phyloP scores from a whole-genome alignment of 1,140 invertebrate genomes.

The Meloidogyne exigua region DNA sequence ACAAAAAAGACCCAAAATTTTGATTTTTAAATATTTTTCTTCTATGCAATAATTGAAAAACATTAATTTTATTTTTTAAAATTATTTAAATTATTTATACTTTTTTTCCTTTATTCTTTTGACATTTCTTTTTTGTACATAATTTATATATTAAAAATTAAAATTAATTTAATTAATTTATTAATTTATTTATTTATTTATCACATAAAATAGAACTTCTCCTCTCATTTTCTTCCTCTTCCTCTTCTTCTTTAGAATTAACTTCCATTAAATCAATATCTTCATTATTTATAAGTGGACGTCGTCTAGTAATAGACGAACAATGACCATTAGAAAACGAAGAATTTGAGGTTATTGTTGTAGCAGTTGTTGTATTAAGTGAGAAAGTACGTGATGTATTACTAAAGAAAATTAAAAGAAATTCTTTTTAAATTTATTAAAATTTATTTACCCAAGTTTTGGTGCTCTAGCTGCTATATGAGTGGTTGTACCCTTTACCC shows the following conservation, averaged over 20 bases:
- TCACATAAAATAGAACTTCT: background rate
- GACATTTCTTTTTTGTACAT: background rate
- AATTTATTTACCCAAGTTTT: background rate
- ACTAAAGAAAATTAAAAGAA: background rate
- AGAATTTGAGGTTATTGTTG: background rate
- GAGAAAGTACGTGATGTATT: background rate
- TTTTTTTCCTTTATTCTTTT: background rate
- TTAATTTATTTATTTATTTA: background rate
- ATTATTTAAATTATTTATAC: background rate
- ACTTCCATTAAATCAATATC: background rate
- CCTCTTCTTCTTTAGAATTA: background rate
- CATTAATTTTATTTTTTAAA: background rate
- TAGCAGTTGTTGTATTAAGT: background rate
- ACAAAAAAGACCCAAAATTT: background rate
- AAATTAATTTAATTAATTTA: background rate
- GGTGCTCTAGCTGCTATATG: background rate
- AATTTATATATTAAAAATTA: background rate
- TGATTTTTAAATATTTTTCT: too few species aligned
- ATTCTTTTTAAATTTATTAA: background rate
- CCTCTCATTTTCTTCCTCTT: background rate
- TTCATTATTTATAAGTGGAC: background rate
- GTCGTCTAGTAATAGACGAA: background rate
- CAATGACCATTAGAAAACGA: background rate
- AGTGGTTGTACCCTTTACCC: background rate
- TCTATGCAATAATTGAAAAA: background rate